Evolutionary conservation across 2,113 vertebrate species (phyloP).

Genomic region (Tauraco erythrolophus): DNA sequence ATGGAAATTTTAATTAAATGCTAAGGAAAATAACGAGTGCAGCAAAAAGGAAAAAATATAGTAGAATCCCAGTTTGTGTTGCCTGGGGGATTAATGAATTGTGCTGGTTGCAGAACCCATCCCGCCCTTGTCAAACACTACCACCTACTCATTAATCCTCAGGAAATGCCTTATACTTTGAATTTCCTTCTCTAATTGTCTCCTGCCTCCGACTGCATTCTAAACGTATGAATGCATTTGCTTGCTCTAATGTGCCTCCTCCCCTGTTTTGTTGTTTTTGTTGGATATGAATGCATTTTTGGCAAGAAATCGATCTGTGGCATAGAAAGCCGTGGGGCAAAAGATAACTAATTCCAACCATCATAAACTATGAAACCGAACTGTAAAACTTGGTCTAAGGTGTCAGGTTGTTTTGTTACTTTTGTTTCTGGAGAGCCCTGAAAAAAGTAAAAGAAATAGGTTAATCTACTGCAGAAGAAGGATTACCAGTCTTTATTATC

Average conservation of each 20-base stretch:
- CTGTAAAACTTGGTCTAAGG: not conserved
- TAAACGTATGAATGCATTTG: constrained; percentile 12
- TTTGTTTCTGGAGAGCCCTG: not conserved
- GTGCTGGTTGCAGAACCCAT: constrained; percentile 20
- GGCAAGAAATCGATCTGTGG: not conserved
- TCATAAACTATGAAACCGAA: not conserved
- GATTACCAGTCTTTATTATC: not conserved
- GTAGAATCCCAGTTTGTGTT: not conserved
- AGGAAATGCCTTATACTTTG: constrained; percentile 59
- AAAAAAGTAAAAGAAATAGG: not conserved
- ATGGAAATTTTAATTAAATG: constrained; percentile 13
- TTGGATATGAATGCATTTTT: not conserved
- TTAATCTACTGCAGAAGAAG: not conserved
- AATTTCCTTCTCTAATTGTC: constrained; percentile 60
- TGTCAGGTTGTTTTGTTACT: not conserved
- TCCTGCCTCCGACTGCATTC: constrained; percentile 4
- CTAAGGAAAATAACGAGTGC: not conserved
- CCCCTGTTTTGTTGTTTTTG: not conserved
- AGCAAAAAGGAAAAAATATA: not conserved
- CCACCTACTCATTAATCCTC: constrained; percentile 52
- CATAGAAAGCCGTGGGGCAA: not conserved
- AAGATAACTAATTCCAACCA: not conserved
- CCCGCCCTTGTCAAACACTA: constrained; percentile 29
- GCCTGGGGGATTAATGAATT: constrained; percentile 51
- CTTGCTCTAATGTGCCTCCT: not conserved